Percentiles rank a stretch among this genome's conserved stretches.
phyloP scores from a whole-genome alignment of 2,113 vertebrate species.

The Amphiprion ocellaris region DNA sequence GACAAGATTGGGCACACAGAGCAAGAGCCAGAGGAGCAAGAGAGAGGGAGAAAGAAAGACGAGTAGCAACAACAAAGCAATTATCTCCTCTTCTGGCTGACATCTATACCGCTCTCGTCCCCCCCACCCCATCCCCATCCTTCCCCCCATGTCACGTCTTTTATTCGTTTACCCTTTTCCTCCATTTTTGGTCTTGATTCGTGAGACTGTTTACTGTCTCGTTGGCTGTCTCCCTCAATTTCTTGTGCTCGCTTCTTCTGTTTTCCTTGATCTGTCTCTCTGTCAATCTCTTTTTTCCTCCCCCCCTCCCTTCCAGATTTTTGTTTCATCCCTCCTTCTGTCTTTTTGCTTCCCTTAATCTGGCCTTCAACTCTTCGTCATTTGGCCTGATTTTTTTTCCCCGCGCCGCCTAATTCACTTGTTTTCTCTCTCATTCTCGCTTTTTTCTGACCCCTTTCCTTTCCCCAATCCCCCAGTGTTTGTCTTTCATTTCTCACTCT shows the following conservation, averaged over 20 bases:
- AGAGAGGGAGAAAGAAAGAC: constrained; percentile 16
- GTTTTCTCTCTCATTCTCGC: constrained; percentile 26
- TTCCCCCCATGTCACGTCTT: constrained; percentile 45
- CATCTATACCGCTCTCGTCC: constrained; percentile 59
- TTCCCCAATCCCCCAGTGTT: constrained; percentile 14
- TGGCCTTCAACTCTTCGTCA: constrained; percentile 19
- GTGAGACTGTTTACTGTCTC: constrained; percentile 49
- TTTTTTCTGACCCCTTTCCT: constrained; percentile 31
- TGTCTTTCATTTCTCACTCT: background rate
- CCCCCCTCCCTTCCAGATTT: constrained; percentile 7
- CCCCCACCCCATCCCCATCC: constrained; percentile 6
- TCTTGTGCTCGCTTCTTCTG: constrained; percentile 29
- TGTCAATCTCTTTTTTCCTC: constrained; percentile 18
- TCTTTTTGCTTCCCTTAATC: constrained; percentile 41
- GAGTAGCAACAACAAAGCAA: constrained; percentile 66
- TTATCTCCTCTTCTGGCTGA: constrained; percentile 69
- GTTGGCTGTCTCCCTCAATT: constrained; percentile 49
- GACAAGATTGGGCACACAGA: constrained; percentile 47
- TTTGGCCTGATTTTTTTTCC: constrained; percentile 28
- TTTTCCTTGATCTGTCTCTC: constrained; percentile 54
- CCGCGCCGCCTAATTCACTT: background rate
- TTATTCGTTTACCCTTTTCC: constrained; percentile 51
- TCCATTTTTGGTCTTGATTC: constrained; percentile 46
- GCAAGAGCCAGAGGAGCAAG: constrained; percentile 14
- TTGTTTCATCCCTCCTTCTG: constrained; percentile 31